These are phyloP conservation scores for Nemotelus pantherinus DNA, from an alignment of 2,888 invertebrate genomes.

Conservation along the genomic window DNA sequence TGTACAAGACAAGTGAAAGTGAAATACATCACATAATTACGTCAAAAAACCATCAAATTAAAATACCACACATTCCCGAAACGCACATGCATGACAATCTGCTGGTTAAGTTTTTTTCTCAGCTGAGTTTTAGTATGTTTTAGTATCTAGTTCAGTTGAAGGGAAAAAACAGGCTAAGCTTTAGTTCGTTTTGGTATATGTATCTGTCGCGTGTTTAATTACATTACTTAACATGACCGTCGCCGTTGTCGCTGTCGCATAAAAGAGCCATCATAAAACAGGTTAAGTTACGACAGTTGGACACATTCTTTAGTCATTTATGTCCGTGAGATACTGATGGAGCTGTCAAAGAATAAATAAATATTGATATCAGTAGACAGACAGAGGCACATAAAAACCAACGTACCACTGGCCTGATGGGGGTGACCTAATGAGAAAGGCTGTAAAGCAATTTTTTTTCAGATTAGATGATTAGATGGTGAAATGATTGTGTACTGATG, in stretches of 20 bases:
- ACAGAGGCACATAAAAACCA: too few relatives aligned
- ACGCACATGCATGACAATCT: neutral
- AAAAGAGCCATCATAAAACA: neutral
- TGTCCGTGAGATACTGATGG: too few relatives aligned
- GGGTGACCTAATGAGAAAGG: too few relatives aligned
- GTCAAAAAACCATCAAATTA: neutral
- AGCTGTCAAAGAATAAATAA: too few relatives aligned
- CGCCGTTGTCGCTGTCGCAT: neutral
- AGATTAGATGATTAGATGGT: too few relatives aligned
- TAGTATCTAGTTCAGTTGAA: neutral
- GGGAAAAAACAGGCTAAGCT: too few relatives aligned
- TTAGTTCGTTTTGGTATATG: neutral
- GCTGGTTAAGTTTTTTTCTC: neutral
- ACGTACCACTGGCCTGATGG: too few relatives aligned
- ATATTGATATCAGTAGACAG: neutral
- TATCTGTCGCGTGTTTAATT: neutral
- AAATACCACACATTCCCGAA: neutral
- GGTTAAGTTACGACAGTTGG: neutral
- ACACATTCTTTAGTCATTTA: neutral
- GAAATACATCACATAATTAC: neutral
- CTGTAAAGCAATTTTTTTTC: too few relatives aligned
- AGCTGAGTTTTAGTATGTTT: neutral
- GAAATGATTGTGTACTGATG: too few relatives aligned
- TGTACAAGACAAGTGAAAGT: neutral
- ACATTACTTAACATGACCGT: neutral